Conservation (phyloP, 1,140 invertebrate genomes). For the Meloidogyne hapla region DNA sequence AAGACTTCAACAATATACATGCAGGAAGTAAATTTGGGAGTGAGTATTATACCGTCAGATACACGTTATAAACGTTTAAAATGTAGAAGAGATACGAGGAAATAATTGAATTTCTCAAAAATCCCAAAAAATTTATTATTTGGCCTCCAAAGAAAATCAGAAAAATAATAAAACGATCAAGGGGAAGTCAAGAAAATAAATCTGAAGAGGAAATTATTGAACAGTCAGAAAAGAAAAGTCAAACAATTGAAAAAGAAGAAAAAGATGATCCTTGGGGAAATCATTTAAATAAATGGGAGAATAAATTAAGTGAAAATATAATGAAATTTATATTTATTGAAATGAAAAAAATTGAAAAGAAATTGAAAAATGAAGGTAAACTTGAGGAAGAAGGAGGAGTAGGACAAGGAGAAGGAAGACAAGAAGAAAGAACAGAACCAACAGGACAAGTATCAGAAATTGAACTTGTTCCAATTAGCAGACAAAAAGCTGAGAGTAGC, state of each 20-base stretch:
- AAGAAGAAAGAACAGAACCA: neutral
- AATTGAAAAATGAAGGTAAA: neutral
- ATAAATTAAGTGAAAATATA: neutral
- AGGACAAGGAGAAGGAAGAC: neutral
- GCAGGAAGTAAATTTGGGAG: neutral
- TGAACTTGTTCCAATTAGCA: neutral
- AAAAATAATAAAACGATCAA: neutral
- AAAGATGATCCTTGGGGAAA: neutral
- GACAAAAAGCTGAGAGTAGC: neutral
- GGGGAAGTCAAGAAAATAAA: neutral
- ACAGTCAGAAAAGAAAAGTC: no score
- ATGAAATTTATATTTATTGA: neutral
- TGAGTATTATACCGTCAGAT: neutral
- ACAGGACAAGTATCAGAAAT: neutral
- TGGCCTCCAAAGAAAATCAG: neutral
- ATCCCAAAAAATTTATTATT: conserved; percentile 3
- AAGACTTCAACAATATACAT: neutral
- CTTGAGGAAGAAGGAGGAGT: neutral
- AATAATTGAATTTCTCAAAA: neutral
- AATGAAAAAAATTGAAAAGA: conserved; percentile 1
- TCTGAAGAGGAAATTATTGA: no score
- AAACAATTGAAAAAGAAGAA: neutral
- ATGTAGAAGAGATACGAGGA: neutral
- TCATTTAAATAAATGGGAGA: neutral
- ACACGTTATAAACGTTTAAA: neutral